Conservation (phyloP, 2,113 vertebrate species). For the Pseudopipra pipra region DNA sequence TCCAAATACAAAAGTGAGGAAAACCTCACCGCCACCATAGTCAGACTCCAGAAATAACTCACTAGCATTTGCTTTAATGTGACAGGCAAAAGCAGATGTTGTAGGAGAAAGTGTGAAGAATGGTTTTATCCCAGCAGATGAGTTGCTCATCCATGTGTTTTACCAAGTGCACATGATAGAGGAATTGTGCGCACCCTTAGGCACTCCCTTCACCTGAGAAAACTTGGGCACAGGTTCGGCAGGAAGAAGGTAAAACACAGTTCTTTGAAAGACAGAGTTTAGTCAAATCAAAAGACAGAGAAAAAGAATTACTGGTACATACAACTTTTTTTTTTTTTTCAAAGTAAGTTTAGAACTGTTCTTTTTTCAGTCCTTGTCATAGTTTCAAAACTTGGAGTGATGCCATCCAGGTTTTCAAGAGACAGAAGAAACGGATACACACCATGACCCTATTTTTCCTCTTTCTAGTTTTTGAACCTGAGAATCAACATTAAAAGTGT, state of each 20-base stretch:
- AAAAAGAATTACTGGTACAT: background rate
- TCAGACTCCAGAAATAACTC: background rate
- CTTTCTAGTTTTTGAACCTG: background rate
- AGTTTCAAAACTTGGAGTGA: background rate
- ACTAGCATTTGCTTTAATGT: accelerated
- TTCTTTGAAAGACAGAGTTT: background rate
- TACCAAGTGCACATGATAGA: accelerated
- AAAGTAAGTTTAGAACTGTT: background rate
- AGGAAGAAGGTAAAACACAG: accelerated
- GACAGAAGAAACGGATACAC: background rate
- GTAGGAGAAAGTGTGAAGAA: background rate
- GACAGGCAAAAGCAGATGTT: background rate
- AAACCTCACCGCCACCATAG: background rate
- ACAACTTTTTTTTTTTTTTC: accelerated
- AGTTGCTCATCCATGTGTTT: background rate
- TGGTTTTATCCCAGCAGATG: background rate
- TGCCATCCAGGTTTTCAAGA: background rate
- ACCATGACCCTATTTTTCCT: background rate
- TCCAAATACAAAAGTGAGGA: background rate
- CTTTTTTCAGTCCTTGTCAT: background rate
- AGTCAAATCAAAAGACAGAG: background rate
- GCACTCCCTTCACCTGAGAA: background rate
- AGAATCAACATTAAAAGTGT: background rate
- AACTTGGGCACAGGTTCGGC: accelerated
- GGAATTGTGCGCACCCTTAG: accelerated